Base-by-base conservation (phyloP, 2,797 vertebrate genomes). In the Galagoides demidoff region DNA sequence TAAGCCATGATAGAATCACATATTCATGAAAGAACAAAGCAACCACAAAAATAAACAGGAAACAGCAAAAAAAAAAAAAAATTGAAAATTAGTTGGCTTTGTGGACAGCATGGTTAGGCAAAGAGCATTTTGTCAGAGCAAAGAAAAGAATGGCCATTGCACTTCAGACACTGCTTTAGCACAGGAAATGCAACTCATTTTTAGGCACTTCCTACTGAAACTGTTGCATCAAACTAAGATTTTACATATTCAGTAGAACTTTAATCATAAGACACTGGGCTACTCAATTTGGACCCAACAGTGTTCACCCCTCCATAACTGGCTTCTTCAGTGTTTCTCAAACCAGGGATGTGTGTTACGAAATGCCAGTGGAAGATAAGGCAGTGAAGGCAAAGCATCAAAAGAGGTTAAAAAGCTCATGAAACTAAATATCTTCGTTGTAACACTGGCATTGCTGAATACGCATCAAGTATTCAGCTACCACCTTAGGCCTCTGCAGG, bases 151-250 rank as follows among this genome's bases (percentile, higher is more conserved):
- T 55, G n/a, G 83, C 76, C 90, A 71, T 79, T 96, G 92, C 92
- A 87, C 85, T 95, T 96, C 85, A 97, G 95, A 94, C 43, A 86
- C 64, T 63, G 39, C 37, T 22, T 95, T 92, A 97, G 94, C 79
- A 91, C 71, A 96, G 98, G 93, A 98, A 97, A 97, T 96, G 0
- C 89, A 94, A 96, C 84, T 98, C 93, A 95, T 97, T 97, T 97
- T 95, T 66, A 97, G 85, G 82, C 59, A 70, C 92, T 98, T 98
- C 76, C 29, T 98, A 98, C 97, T 92, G 89, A 98, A 98, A 96
- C 91, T 94, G 92, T 96, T 97, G 83, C 92, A 96, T 77, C 92
- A 96, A 97, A 96, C 94, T 94, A 97, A 96, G 92, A 97, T 97
- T 98, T 97, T 92, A 95, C 96, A 97, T 89, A 95, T 97, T 98